Conservation (phyloP, 2,888 invertebrate species). For the Drosophila ustulata region DNA sequence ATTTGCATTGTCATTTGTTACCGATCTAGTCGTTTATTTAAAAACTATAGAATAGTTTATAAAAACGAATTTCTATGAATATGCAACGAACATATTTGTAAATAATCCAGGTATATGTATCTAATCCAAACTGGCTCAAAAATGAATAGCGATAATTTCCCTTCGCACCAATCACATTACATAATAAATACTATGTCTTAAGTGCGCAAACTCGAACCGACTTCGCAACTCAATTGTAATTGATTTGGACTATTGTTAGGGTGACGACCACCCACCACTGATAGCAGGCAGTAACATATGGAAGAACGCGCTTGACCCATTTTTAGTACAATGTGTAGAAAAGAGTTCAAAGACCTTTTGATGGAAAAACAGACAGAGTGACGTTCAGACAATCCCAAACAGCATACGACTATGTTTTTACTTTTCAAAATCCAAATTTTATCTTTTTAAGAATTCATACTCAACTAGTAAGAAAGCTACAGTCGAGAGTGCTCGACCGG, state of each 20-base stretch:
- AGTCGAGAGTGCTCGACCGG: too few species aligned
- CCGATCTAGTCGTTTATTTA: too few species aligned
- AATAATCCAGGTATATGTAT: too few species aligned
- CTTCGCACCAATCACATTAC: not conserved
- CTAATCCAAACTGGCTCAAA: not conserved
- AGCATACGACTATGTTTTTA: constrained; percentile 60
- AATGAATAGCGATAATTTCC: constrained; percentile 10
- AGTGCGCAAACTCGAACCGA: constrained; percentile 77
- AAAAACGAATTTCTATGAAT: too few species aligned
- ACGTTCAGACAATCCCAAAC: constrained; percentile 63
- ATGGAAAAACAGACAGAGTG: constrained; percentile 19
- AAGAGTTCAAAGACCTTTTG: constrained; percentile 83
- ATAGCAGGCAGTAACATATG: constrained; percentile 51
- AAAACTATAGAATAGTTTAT: too few species aligned
- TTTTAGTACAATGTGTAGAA: constrained; percentile 72
- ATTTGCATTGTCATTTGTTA: too few species aligned
- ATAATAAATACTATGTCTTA: constrained; percentile 62
- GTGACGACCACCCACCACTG: constrained; percentile 53
- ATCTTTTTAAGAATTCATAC: not conserved
- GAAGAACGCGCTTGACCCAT: constrained; percentile 77
- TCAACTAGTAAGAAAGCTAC: too few species aligned
- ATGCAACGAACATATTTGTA: too few species aligned
- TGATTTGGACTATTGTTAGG: constrained; percentile 46
- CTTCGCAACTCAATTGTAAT: constrained; percentile 79
- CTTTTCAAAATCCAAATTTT: constrained; percentile 48